Evolutionary conservation across 2,888 invertebrate genomes (phyloP).

Genomic region (Geotrupes spiniger): DNA sequence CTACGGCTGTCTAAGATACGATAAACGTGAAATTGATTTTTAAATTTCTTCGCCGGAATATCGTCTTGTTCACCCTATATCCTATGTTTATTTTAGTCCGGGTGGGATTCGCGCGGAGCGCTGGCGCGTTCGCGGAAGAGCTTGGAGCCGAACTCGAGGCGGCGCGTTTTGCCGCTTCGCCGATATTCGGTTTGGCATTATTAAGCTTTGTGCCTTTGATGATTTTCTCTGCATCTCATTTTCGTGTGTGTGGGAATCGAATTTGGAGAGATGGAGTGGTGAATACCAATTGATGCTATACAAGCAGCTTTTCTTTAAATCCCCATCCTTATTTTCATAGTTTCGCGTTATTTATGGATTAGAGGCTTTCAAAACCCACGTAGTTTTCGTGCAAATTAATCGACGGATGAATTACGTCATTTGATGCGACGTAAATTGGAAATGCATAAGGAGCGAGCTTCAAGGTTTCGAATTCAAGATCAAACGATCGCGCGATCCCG

Average conservation of each 20-base stretch:
- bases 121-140: background rate
- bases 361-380: too few relatives aligned
- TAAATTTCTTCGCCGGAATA: slow-evolving; percentile 40
- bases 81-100: slow-evolving; percentile 45
- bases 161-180: slow-evolving; percentile 34
- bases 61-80: slow-evolving; percentile 40
- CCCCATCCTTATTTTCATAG: slow-evolving; percentile 17
- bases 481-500: too few relatives aligned
- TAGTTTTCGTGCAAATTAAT: too few relatives aligned
- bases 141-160: slow-evolving; percentile 1
- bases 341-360: slow-evolving; percentile 18
- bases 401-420: too few relatives aligned
- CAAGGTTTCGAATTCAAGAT: too few relatives aligned
- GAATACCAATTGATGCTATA: slow-evolving; percentile 48
- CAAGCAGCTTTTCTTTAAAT: slow-evolving; percentile 26
- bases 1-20: background rate
- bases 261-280: slow-evolving; percentile 51
- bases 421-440: too few relatives aligned
- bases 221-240: slow-evolving; percentile 54
- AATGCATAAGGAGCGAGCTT: too few relatives aligned
- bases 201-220: slow-evolving; percentile 53
- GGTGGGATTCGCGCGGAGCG: slow-evolving; percentile 30
- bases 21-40: slow-evolving; percentile 40
- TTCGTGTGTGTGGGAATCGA: slow-evolving; percentile 48
- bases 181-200: slow-evolving; percentile 37